Conservation (phyloP, 2,888 invertebrate genomes). For the Steromphala cineraria region DNA sequence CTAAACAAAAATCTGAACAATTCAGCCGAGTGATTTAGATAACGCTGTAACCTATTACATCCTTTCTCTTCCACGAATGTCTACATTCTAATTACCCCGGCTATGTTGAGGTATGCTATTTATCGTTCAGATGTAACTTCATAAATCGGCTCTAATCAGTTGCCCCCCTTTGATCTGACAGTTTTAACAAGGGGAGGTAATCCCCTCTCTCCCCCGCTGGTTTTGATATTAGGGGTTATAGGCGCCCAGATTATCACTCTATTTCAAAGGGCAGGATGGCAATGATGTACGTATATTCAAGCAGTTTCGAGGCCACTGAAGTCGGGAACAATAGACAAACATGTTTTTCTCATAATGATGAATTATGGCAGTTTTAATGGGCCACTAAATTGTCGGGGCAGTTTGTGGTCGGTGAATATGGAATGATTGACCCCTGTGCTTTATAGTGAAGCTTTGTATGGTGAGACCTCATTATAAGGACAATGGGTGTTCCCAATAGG, state of each 20-base stretch:
- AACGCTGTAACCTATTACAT: too few relatives aligned
- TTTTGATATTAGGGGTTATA: background rate
- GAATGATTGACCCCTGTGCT: too few relatives aligned
- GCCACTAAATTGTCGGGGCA: background rate
- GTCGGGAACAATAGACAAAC: background rate
- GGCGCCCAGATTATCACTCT: background rate
- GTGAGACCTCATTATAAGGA: too few relatives aligned
- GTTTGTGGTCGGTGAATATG: background rate
- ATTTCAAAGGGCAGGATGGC: background rate
- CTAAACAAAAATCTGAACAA: too few relatives aligned
- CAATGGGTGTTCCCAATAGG: too few relatives aligned
- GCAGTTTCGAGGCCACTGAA: background rate
- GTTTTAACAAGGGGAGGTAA: background rate
- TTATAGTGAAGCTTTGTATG: too few relatives aligned
- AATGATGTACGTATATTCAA: background rate
- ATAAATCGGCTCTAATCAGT: conserved; percentile 7
- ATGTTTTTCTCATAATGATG: background rate
- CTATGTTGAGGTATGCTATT: background rate
- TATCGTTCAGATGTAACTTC: background rate
- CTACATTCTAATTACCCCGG: too few relatives aligned
- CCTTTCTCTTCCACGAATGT: too few relatives aligned
- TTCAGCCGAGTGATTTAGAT: too few relatives aligned
- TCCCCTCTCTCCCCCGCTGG: conserved; percentile 5
- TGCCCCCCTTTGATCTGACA: background rate
- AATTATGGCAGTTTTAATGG: background rate